Evolutionary conservation across 2,888 invertebrate genomes (phyloP), one percentile per base, ranked within the genome.

Genomic region (Unio delphinus): DNA sequence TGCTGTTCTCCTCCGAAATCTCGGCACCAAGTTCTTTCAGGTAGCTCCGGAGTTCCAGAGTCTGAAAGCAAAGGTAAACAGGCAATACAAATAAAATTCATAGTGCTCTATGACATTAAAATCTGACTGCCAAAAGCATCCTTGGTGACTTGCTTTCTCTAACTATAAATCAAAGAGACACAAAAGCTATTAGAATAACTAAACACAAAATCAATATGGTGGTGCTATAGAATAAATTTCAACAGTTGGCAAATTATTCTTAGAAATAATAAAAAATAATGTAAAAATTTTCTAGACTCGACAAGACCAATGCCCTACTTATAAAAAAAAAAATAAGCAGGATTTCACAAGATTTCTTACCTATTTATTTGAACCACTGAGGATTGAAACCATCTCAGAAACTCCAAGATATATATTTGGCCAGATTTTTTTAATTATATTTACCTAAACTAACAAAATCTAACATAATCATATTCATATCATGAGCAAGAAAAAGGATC

Each of bases 11-110:
- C 86, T 95, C 95, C 0, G 96, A 95, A 81, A 98, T 96, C 91
- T 96, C 96, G 34, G 97, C 97, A n/a, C 97, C 98, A 66, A 97
- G 92, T 80, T 94, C 94, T 90, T 97, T 97, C 84, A 98, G 94
- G 91, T 95, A 97, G 76, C 93, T 94, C 77, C 97, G 92, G 62
- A 99, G 91, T 90, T 98, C 98, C 67, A 87, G 84, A 45, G 91
- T 89, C 90, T 92, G 85, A 61, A 79, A 83, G 67, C 74, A 65
- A 71, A 65, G 62, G 68, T n/a, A n/a, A 59, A 54, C 20, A 23
- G 17, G 20, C 18, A 61, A 5, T 8, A 20, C 20, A 26, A 3
- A 61, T n/a, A 20, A n/a, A 26, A 28, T 26, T 26, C 15, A 8
- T 26, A 61, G 26, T 61, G 61, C 20, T 28, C 11, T 61, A 15